Conservation (phyloP, 2,888 invertebrate genomes). For the Acleris sparsana region DNA sequence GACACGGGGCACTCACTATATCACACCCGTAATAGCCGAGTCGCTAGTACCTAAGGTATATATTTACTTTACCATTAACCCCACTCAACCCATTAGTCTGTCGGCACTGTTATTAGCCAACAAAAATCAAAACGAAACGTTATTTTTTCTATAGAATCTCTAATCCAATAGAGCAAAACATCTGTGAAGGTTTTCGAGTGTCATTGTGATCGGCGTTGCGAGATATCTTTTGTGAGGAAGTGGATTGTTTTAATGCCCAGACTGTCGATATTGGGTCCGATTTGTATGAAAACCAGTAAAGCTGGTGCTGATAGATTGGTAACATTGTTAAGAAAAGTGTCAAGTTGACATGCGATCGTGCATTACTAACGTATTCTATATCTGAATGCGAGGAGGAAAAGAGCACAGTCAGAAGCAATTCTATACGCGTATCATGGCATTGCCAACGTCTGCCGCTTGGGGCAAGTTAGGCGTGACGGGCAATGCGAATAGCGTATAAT, state of each 20-base stretch:
- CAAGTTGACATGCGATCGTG: conserved; percentile 21
- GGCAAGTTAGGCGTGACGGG: background rate
- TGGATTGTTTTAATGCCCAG: conserved; percentile 10
- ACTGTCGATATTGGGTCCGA: too few relatives aligned
- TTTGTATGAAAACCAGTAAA: too few relatives aligned
- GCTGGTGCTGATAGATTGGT: conserved; percentile 3
- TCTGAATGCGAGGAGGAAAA: conserved; percentile 23
- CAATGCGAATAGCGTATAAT: too few relatives aligned
- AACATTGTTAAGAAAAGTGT: conserved; percentile 16
- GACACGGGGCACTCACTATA: too few relatives aligned
- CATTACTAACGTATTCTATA: conserved; percentile 18
- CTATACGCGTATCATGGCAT: conserved; percentile 22
- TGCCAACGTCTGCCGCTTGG: background rate
- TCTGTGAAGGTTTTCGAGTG: conserved; percentile 20
- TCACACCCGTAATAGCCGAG: too few relatives aligned
- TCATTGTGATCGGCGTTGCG: conserved; percentile 1
- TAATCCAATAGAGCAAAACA: conserved; percentile 10
- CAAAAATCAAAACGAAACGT: conserved; percentile 5
- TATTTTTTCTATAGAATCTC: background rate
- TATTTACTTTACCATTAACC: too few relatives aligned
- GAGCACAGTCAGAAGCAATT: conserved; percentile 18
- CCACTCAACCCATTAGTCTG: background rate
- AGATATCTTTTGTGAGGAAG: background rate
- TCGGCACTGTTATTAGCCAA: background rate
- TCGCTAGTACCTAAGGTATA: too few relatives aligned